A percentile compares a stretch with the other conserved stretches of the same genome.
phyloP scores from a whole-genome alignment of 2,797 vertebrate species.

The Ficedula albicollis region DNA sequence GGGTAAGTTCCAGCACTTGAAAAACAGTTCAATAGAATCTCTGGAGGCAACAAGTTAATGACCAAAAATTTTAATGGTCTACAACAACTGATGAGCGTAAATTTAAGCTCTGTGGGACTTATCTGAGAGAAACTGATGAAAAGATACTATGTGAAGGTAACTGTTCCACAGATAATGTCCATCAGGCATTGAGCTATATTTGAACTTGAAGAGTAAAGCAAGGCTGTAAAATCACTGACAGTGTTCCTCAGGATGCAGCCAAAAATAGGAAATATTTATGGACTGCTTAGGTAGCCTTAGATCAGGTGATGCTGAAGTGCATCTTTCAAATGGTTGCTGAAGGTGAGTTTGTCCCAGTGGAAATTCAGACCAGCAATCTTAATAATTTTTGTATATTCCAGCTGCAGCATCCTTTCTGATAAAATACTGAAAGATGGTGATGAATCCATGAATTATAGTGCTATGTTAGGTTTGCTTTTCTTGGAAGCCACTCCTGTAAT shows the following conservation, averaged over 20 bases:
- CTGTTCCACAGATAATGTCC: neutral
- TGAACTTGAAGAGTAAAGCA: neutral
- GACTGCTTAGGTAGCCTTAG: neutral
- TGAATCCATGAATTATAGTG: neutral
- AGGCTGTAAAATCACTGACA: constrained; percentile 7
- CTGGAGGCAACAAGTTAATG: constrained; percentile 26
- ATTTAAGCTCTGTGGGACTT: neutral
- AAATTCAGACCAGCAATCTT: neutral
- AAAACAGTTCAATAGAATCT: constrained; percentile 26
- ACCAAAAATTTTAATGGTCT: constrained; percentile 34
- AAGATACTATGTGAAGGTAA: neutral
- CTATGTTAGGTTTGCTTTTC: neutral
- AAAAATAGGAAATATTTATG: constrained; percentile 23
- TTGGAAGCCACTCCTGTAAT: neutral
- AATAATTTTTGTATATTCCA: neutral
- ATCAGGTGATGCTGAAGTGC: neutral
- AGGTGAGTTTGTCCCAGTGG: neutral
- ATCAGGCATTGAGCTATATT: neutral
- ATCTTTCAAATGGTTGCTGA: neutral
- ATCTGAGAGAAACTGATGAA: neutral
- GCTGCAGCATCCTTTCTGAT: neutral
- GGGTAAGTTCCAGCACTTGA: neutral
- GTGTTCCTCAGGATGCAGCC: neutral
- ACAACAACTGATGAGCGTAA: constrained; percentile 9
- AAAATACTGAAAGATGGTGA: neutral